Evolutionary conservation across 2,797 vertebrate species (phyloP).

Genomic region (Loriculus beryllinus): DNA sequence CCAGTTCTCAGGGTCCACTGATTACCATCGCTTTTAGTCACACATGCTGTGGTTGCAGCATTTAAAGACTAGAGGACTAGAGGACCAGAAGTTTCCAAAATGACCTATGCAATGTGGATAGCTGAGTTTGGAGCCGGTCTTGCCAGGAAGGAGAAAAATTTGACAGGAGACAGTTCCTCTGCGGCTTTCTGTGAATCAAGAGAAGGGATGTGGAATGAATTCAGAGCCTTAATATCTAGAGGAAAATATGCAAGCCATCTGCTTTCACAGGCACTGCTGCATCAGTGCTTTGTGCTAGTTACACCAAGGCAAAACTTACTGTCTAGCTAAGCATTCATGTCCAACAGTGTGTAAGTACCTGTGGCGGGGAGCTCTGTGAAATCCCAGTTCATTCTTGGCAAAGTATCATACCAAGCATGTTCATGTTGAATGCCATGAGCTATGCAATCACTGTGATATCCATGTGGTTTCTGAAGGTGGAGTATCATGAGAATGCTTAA

Average conservation of each 20-base stretch:
- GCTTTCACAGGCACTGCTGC: background rate
- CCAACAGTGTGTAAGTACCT: conserved; percentile 22
- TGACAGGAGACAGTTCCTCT: background rate
- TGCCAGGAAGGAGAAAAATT: background rate
- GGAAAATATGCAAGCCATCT: conserved; percentile 20
- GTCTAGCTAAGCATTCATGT: background rate
- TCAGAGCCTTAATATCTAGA: background rate
- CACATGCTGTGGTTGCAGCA: background rate
- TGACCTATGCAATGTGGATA: background rate
- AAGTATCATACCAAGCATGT: background rate
- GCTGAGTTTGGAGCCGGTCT: background rate
- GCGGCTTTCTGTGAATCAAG: background rate
- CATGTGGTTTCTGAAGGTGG: background rate
- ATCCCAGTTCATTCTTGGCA: background rate
- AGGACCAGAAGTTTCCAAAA: background rate
- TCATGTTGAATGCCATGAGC: background rate
- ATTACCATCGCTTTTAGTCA: background rate
- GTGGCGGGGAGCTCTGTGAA: background rate
- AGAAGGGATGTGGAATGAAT: background rate
- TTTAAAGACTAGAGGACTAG: background rate
- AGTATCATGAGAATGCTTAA: background rate
- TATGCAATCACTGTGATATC: background rate
- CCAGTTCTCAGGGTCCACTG: background rate
- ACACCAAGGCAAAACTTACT: background rate
- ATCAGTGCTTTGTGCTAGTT: background rate